These are phyloP conservation scores for Dasyprocta punctata DNA, from an alignment of 2,113 vertebrate species.

Conservation along the genomic window DNA sequence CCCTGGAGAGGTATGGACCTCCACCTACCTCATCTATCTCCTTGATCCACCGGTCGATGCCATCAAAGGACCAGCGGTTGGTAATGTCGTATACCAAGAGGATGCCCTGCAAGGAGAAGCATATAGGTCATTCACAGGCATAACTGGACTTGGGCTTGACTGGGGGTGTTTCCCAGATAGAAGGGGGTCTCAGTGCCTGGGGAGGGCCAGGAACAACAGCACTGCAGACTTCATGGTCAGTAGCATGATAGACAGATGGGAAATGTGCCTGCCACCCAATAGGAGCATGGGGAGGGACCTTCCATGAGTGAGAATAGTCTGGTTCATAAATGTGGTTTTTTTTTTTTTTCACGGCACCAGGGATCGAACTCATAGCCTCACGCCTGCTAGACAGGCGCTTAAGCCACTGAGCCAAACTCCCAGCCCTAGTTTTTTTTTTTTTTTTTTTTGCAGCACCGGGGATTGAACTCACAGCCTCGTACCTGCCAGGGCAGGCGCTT, in stretches of 20 bases:
- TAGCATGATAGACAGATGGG: background rate
- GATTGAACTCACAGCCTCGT: too few relatives aligned
- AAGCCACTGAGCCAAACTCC: too few relatives aligned
- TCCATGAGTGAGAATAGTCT: background rate
- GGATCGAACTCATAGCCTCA: too few relatives aligned
- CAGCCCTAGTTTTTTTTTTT: too few relatives aligned
- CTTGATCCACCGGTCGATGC: constrained; percentile 98
- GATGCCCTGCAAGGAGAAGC: constrained; percentile 91
- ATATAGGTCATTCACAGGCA: background rate
- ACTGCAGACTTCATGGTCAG: background rate
- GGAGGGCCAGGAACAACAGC: background rate
- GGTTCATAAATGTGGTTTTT: background rate
- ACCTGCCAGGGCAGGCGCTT: too few relatives aligned
- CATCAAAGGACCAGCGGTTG: constrained; percentile 98
- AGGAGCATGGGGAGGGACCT: background rate
- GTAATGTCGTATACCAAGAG: constrained; percentile 99
- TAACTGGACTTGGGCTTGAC: background rate
- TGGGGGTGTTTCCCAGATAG: background rate
- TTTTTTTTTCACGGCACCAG: too few relatives aligned
- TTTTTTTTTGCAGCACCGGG: too few relatives aligned
- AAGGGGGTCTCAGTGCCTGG: background rate
- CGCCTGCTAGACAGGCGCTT: too few relatives aligned
- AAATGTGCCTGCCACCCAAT: background rate
- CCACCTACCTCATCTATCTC: constrained; percentile 96
- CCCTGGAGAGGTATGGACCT: background rate